These are phyloP conservation scores for Nanorana parkeri DNA, from an alignment of 2,113 vertebrate species.

Conservation along the genomic window DNA sequence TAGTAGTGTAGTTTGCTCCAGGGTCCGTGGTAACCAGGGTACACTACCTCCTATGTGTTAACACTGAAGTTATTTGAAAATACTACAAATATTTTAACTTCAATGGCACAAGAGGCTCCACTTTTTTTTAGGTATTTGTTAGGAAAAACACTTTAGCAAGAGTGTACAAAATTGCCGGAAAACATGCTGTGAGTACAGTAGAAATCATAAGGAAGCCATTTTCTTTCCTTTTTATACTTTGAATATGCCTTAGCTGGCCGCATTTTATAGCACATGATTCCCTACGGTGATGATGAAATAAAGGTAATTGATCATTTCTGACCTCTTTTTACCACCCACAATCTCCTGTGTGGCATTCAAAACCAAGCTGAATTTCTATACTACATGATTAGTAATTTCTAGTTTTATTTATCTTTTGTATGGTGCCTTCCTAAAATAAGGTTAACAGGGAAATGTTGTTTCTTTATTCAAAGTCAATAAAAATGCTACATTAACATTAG, in stretches of 20 bases:
- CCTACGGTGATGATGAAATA: slow-evolving; percentile 54
- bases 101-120: neutral
- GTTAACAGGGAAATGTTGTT: no score
- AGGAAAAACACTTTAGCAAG: neutral
- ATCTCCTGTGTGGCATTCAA: slow-evolving; percentile 33
- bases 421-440: neutral
- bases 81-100: neutral
- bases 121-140: neutral
- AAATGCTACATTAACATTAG: no score
- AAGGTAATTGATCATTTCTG: slow-evolving; percentile 56
- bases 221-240: slow-evolving; percentile 36
- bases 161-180: neutral
- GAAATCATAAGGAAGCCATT: slow-evolving; percentile 20
- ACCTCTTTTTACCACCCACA: slow-evolving; percentile 48
- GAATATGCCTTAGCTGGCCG: slow-evolving; percentile 18
- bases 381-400: slow-evolving; percentile 38
- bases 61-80: neutral
- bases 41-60: no score
- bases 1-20: no score
- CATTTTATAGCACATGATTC: slow-evolving; percentile 40
- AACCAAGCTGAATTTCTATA: slow-evolving; percentile 45
- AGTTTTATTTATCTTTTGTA: slow-evolving; percentile 28
- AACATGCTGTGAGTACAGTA: slow-evolving; percentile 1
- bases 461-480: no score
- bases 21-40: no score